Conservation (phyloP, 1,140 invertebrate genomes). For the Trachymyrmex septentrionalis region DNA sequence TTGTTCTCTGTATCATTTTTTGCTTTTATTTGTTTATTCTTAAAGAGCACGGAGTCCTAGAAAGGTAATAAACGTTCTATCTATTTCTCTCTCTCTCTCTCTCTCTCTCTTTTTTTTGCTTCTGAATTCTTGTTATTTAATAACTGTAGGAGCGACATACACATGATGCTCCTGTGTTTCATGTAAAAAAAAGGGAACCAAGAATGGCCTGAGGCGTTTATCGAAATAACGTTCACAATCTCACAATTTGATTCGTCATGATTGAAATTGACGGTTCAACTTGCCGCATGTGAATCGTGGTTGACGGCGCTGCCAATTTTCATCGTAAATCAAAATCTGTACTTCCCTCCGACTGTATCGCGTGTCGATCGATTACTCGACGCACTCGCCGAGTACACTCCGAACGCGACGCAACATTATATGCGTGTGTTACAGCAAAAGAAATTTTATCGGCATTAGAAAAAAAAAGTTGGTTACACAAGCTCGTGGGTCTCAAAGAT, state of each 20-base stretch:
- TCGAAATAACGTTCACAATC: slow-evolving; percentile 39
- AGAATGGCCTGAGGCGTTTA: slow-evolving; percentile 45
- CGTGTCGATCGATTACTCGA: slow-evolving; percentile 21
- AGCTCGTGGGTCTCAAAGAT: neutral
- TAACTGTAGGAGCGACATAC: neutral
- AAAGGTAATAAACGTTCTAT: no score
- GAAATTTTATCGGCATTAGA: slow-evolving; percentile 13
- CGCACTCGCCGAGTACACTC: neutral
- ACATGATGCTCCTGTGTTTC: neutral
- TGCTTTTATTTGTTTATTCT: no score
- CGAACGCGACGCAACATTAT: neutral
- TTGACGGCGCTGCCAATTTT: slow-evolving; percentile 64
- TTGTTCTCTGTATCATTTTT: no score
- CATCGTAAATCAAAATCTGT: slow-evolving; percentile 54
- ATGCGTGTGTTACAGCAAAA: neutral
- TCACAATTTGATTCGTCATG: slow-evolving; percentile 42
- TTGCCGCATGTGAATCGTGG: slow-evolving; percentile 49
- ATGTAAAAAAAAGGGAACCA: slow-evolving; percentile 10
- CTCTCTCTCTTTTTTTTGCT: neutral
- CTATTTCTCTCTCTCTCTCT: neutral
- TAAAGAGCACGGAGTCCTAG: no score
- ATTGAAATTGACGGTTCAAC: slow-evolving; percentile 71
- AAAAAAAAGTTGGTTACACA: neutral
- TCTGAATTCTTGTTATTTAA: neutral
- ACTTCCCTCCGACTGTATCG: neutral